Conservation (phyloP, 2,113 vertebrate genomes). For the Balaenoptera acutorostrata region DNA sequence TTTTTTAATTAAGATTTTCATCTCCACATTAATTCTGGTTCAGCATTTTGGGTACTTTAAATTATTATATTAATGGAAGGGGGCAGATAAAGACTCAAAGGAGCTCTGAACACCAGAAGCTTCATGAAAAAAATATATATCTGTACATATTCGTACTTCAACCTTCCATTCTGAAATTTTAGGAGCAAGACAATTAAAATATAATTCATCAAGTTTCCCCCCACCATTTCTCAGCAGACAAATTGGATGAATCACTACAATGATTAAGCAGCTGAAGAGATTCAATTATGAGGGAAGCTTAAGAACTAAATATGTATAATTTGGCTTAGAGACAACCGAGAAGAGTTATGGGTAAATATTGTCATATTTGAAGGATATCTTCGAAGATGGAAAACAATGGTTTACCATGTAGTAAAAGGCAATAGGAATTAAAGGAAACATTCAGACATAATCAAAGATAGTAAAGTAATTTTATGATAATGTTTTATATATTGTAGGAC, state of each 20-base stretch:
- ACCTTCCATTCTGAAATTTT: not conserved
- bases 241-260: not conserved
- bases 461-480: not conserved
- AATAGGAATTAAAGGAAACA: not conserved
- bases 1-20: conserved; percentile 37
- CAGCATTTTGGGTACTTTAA: not conserved
- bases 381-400: not conserved
- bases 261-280: conserved; percentile 15
- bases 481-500: not conserved
- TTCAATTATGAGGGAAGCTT: conserved; percentile 29
- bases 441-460: not conserved
- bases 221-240: not conserved
- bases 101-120: not conserved
- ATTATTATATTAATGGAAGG: not conserved
- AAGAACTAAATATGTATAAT: conserved; percentile 1
- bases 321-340: not conserved
- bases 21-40: not conserved
- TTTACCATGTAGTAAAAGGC: not conserved
- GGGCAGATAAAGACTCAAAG: not conserved
- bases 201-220: not conserved
- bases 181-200: not conserved
- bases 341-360: not conserved
- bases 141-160: not conserved
- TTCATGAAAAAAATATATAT: not conserved
- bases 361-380: not conserved